Evolutionary conservation across 2,797 vertebrate genomes (phyloP).

Genomic region (Macropus fuliginosus): DNA sequence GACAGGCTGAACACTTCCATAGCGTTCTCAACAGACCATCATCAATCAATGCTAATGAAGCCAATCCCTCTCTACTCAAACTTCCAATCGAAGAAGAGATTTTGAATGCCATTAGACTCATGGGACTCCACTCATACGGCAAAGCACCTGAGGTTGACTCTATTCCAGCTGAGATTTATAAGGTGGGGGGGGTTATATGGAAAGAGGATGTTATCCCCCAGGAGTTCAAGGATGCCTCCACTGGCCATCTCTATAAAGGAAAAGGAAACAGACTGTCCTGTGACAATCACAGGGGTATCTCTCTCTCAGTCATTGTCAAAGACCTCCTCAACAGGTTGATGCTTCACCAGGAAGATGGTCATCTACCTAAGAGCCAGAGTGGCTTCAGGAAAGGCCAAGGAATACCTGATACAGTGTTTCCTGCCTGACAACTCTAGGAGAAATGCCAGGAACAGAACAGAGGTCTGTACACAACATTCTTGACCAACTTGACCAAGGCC

Average conservation of each 20-base stretch:
- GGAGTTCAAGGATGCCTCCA: not conserved
- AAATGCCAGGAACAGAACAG: not conserved
- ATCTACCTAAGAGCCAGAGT: not conserved
- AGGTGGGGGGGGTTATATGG: not conserved
- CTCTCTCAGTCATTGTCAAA: not conserved
- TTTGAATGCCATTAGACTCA: not conserved
- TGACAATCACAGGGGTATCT: not conserved
- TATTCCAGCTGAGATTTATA: not conserved
- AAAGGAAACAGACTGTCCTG: not conserved
- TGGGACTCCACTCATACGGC: not conserved
- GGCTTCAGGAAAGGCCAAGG: not conserved
- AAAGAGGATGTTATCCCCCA: not conserved
- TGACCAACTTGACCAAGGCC: not conserved
- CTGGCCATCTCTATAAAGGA: not conserved
- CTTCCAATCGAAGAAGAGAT: not conserved
- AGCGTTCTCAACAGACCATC: not conserved
- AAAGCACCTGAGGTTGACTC: not conserved
- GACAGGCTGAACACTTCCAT: not conserved
- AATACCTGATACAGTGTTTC: not conserved
- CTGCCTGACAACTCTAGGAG: not conserved
- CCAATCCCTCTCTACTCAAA: not conserved
- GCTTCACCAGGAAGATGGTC: not conserved
- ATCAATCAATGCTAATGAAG: not conserved
- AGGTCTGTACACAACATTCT: not conserved
- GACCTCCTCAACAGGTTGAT: not conserved